Percentiles rank a stretch among this genome's conserved stretches.
phyloP scores from a whole-genome alignment of 2,113 vertebrate genomes.

The Onychostruthus taczanowskii region DNA sequence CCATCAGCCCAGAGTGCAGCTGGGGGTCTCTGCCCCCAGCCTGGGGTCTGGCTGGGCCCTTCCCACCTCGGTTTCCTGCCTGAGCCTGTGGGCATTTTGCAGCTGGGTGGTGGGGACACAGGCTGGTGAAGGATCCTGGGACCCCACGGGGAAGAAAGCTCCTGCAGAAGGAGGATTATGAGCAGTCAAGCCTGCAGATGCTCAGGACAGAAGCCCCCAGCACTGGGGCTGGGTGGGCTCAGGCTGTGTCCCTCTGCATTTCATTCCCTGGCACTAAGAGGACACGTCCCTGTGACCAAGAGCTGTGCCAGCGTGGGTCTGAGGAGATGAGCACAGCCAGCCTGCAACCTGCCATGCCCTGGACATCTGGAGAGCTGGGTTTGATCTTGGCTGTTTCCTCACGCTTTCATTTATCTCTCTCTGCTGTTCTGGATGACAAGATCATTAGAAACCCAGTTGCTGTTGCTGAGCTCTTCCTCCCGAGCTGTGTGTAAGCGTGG shows the following conservation, averaged over 20 bases:
- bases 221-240: background rate
- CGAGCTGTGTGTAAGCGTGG: background rate
- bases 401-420: background rate
- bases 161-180: background rate
- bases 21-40: background rate
- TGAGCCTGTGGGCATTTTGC: background rate
- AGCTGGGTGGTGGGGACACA: background rate
- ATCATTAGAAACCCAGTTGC: background rate
- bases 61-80: background rate
- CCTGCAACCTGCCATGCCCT: background rate
- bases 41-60: rapidly evolving
- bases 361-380: background rate
- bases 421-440: background rate
- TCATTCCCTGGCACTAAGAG: background rate
- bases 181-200: background rate
- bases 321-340: background rate
- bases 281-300: rapidly evolving
- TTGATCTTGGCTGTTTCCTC: background rate
- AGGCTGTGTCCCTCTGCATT: background rate
- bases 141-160: background rate
- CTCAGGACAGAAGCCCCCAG: background rate
- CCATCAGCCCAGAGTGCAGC: rapidly evolving
- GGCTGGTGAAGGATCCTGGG: background rate
- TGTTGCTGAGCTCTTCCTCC: conserved; percentile 30
- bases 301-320: background rate